phyloP scores from a whole-genome alignment of 2,888 invertebrate genomes.

The Orthosia gothica region DNA sequence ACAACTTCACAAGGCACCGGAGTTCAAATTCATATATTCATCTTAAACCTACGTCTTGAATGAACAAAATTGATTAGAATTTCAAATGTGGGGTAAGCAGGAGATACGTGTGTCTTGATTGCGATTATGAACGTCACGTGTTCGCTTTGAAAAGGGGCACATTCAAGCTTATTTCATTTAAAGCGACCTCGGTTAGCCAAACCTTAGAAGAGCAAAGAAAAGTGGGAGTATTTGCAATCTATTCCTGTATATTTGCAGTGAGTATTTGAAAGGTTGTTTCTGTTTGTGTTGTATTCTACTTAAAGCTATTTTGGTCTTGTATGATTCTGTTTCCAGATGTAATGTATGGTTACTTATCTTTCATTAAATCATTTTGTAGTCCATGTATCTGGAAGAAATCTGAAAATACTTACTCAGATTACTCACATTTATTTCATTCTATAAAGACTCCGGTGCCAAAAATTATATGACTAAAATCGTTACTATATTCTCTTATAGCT shows the following conservation, averaged over 20 bases:
- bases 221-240: background rate
- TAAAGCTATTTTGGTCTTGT: slow-evolving; percentile 22
- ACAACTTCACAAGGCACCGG: slow-evolving; percentile 61
- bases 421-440: slow-evolving; percentile 27
- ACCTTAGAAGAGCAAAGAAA: slow-evolving; percentile 22
- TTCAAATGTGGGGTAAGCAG: slow-evolving; percentile 49
- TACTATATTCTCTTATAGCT: slow-evolving; percentile 30
- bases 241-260: slow-evolving; percentile 1
- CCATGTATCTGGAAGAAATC: slow-evolving; percentile 46
- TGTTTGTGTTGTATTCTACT: slow-evolving; percentile 27
- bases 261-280: background rate
- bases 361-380: slow-evolving; percentile 26
- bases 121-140: slow-evolving; percentile 45
- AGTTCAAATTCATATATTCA: slow-evolving; percentile 59
- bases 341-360: slow-evolving; percentile 57
- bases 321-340: slow-evolving; percentile 9
- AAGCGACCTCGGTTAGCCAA: slow-evolving; percentile 11
- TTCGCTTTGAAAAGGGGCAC: slow-evolving; percentile 31
- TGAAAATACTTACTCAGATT: slow-evolving; percentile 37
- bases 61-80: slow-evolving; percentile 56
- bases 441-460: slow-evolving; percentile 64
- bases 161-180: slow-evolving; percentile 38
- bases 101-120: slow-evolving; percentile 50
- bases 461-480: slow-evolving; percentile 5
- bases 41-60: slow-evolving; percentile 51